Conservation (phyloP, 2,888 invertebrate species). For the Drosophila austrosaltans region DNA sequence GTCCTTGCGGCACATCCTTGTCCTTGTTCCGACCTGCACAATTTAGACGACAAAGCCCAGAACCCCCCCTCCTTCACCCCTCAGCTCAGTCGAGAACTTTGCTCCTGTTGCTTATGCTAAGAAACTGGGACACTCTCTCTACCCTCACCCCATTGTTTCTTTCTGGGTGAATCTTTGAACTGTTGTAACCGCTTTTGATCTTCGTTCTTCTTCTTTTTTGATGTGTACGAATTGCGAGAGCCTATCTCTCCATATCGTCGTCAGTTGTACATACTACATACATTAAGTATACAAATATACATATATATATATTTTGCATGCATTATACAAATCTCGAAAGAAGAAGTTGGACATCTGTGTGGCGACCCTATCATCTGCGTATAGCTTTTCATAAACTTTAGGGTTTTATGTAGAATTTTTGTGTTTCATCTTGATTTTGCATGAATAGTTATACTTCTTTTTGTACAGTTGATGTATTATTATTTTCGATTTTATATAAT, state of each 20-base stretch:
- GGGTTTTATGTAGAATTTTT: not conserved
- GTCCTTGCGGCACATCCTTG: slow-evolving; percentile 12
- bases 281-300: not conserved
- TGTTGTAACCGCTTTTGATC: not conserved
- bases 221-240: not conserved
- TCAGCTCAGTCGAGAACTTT: not conserved
- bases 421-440: not conserved
- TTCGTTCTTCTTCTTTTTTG: not conserved
- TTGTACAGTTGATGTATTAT: not conserved
- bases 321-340: not conserved
- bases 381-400: not conserved
- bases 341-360: not conserved
- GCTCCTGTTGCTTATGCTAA: slow-evolving; percentile 9
- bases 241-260: not conserved
- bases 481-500: not conserved
- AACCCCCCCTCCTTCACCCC: too few relatives aligned
- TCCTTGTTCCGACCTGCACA: slow-evolving; percentile 3
- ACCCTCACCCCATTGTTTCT: not conserved
- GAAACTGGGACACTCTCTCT: not conserved
- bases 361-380: not conserved
- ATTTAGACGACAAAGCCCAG: not conserved
- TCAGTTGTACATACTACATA: not conserved
- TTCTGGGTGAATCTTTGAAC: not conserved
- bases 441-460: not conserved
- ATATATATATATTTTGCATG: slow-evolving; percentile 1